Conservation (phyloP, 1,140 invertebrate genomes). For the Melanaphis sacchari region DNA sequence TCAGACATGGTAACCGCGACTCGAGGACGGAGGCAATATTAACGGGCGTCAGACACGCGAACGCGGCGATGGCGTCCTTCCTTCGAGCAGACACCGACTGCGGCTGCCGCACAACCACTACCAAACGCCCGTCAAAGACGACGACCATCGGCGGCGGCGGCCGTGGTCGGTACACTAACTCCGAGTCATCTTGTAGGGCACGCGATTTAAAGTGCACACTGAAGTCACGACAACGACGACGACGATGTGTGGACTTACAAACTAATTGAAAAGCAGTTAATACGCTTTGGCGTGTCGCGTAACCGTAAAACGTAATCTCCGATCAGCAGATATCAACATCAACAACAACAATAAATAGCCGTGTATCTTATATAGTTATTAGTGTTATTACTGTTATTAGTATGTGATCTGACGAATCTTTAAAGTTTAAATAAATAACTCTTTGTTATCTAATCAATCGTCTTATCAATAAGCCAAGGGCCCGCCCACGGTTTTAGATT, state of each 20-base stretch:
- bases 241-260: background rate
- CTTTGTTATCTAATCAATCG: slow-evolving; percentile 18
- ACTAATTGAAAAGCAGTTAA: too few species aligned
- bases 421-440: background rate
- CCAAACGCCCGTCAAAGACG: background rate
- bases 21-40: background rate
- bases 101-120: background rate
- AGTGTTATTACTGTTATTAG: too few species aligned
- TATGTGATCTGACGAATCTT: background rate
- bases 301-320: background rate
- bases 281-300: background rate
- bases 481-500: background rate
- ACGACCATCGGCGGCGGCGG: background rate
- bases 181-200: background rate
- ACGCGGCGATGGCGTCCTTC: background rate
- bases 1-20: background rate
- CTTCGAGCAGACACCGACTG: background rate
- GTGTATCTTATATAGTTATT: background rate
- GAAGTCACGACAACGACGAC: background rate
- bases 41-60: background rate
- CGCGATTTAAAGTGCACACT: background rate
- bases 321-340: background rate
- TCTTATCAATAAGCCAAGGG: background rate
- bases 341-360: background rate
- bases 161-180: background rate